Percentiles rank a stretch among this genome's conserved stretches.
These are phyloP conservation scores for Ornithoptera alexandrae DNA, from an alignment of 2,888 invertebrate species.

Conservation along the genomic window DNA sequence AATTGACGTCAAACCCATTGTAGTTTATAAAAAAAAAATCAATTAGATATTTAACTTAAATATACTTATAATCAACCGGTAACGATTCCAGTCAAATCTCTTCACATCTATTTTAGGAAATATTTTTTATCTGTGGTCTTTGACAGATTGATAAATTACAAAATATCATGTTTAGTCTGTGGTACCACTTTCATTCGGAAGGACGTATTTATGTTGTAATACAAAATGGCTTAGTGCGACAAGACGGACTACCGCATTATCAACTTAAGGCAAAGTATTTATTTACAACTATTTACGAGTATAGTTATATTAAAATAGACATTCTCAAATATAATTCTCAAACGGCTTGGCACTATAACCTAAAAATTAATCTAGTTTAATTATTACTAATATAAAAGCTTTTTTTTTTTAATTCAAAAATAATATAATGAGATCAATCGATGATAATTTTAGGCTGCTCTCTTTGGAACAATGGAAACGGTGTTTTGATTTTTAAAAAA, in stretches of 20 bases:
- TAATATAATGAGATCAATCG: constrained; percentile 78
- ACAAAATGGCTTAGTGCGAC: constrained; percentile 38
- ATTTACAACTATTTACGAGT: constrained; percentile 49
- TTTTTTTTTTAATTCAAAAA: constrained; percentile 62
- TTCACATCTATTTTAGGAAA: not conserved
- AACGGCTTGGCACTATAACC: constrained; percentile 68
- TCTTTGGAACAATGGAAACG: constrained; percentile 73
- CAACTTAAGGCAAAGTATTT: constrained; percentile 50
- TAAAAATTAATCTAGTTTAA: constrained; percentile 36
- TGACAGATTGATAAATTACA: constrained; percentile 6
- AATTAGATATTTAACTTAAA: constrained; percentile 7
- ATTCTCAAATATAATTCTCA: constrained; percentile 40
- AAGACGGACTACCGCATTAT: constrained; percentile 46
- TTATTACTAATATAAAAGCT: constrained; percentile 70
- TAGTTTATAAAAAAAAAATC: constrained; percentile 14
- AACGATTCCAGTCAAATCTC: constrained; percentile 32
- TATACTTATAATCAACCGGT: constrained; percentile 31
- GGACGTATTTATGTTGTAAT: constrained; percentile 25
- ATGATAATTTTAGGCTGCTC: constrained; percentile 78
- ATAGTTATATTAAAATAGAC: constrained; percentile 53
- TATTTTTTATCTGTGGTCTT: constrained; percentile 6
- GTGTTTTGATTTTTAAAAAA: constrained; percentile 34
- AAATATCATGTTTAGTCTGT: constrained; percentile 2
- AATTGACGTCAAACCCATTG: too few relatives aligned
- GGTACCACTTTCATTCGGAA: constrained; percentile 4